phyloP scores from a whole-genome alignment of 2,113 vertebrate species.

The Synchiropus splendidus region DNA sequence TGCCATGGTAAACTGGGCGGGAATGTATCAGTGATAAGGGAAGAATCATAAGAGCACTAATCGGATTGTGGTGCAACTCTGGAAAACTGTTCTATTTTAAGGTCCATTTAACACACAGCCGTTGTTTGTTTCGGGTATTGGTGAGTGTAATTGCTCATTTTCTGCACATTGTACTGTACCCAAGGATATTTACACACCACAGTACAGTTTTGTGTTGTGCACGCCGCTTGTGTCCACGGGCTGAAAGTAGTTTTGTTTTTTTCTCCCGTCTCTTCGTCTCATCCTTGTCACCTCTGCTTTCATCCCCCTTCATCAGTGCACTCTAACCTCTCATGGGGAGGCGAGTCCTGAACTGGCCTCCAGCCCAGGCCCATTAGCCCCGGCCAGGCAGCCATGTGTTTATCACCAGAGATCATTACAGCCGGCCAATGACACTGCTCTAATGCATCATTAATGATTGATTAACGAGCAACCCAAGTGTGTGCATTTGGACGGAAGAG shows the following conservation, averaged over 20 bases:
- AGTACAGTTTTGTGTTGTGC: too few species aligned
- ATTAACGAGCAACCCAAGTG: conserved; percentile 64
- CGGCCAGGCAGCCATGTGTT: conserved; percentile 60
- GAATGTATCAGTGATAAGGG: conserved; percentile 22
- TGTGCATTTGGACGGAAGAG: conserved; percentile 54
- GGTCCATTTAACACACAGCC: too few species aligned
- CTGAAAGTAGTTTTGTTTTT: conserved; percentile 12
- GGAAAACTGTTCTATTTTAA: conserved; percentile 2
- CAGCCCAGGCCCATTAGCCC: conserved; percentile 59
- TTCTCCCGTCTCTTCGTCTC: conserved; percentile 10
- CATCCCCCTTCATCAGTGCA: conserved; percentile 4
- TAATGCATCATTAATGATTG: conserved; percentile 74
- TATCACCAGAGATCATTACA: conserved; percentile 61
- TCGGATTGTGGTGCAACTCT: conserved; percentile 13
- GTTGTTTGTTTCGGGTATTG: too few species aligned
- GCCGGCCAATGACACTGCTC: conserved; percentile 57
- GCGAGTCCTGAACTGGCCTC: conserved; percentile 41
- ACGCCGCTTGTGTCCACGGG: too few species aligned
- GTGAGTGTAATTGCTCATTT: conserved; percentile 8
- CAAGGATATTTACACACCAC: too few species aligned
- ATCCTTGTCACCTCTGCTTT: conserved; percentile 32
- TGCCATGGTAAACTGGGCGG: conserved; percentile 23
- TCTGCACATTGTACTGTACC: conserved; percentile 6
- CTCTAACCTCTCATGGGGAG: conserved; percentile 34
- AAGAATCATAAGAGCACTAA: conserved; percentile 17